Base-by-base conservation (phyloP, 2,113 vertebrate species). In the Theropithecus gelada region DNA sequence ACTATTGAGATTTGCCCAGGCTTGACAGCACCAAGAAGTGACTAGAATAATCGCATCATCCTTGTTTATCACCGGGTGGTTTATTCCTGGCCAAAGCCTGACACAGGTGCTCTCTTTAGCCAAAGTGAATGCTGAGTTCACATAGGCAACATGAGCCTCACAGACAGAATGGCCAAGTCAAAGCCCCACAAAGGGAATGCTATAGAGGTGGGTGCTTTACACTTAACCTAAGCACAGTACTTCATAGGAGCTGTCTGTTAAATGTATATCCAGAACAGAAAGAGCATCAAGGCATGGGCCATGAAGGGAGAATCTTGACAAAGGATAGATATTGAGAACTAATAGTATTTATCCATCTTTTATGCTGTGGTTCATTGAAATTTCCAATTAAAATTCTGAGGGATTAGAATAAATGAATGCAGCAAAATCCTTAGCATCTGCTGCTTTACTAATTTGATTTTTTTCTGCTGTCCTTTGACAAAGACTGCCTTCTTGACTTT, bases 1-100 rank as follows among this genome's bases (percentile, higher is more conserved):
- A n/a, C 17, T 64, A 50, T 88, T 92, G 70, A 88, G 86, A 97
- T 97, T 55, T 96, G 72, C 75, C 43, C 79, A 93, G 61, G 43
- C 48, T 25, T 91, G 86, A 50, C 97, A 97, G 91, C 73, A 88
- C 64, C 64, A 78, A 79, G 4, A 35, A 81, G 80, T 73, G 64
- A 83, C 68, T 1, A 89, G 45, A 90, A 76, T 90, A 87, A 92
- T 59, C 3, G 1, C 57, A 66, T 93, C 11, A n/a, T 38, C n/a
- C 66, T 92, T 96, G 86, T 94, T 97, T 96, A 87, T 95, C 89
- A 81, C 13, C 50, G 16, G 35, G 35, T 80, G n/a, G 38, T 78
- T 95, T 83, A 79, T 25, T 95, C 80, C 92, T 93, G 64, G 89
- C 70, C 70, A 83, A 76, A 76, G 3, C 20, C 55, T 88, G 35